phyloP scores from a whole-genome alignment of 2,888 invertebrate species.

The Malthinus flaveolus region DNA sequence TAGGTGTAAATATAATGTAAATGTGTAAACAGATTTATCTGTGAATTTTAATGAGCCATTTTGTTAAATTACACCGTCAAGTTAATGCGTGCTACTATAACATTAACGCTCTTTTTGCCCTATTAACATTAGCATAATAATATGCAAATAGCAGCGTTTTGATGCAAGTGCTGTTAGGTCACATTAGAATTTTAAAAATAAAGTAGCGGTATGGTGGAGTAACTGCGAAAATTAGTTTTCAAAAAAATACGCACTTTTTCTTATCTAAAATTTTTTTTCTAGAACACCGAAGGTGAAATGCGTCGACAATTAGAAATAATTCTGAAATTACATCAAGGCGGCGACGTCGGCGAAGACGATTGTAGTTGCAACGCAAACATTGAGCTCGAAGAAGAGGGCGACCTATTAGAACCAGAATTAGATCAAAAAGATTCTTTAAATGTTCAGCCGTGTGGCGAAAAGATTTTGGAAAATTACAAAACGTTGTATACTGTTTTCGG shows the following conservation, averaged over 20 bases:
- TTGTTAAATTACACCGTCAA: background rate
- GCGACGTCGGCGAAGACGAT: slow-evolving; percentile 3
- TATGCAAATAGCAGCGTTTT: too few relatives aligned
- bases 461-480: slow-evolving; percentile 17
- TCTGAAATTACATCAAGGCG: slow-evolving; percentile 29
- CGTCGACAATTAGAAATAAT: slow-evolving; percentile 34
- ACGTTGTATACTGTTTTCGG: slow-evolving; percentile 6
- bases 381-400: slow-evolving; percentile 35
- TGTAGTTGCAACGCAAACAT: slow-evolving; percentile 30
- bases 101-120: too few relatives aligned
- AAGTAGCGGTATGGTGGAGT: too few relatives aligned
- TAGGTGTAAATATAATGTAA: too few relatives aligned
- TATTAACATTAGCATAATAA: too few relatives aligned
- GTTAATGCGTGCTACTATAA: background rate
- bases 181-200: too few relatives aligned
- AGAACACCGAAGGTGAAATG: slow-evolving; percentile 29
- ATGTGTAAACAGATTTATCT: too few relatives aligned
- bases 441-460: slow-evolving; percentile 16
- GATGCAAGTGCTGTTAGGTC: too few relatives aligned
- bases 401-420: slow-evolving; percentile 36
- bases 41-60: background rate
- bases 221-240: too few relatives aligned
- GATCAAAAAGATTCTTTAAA: slow-evolving; percentile 24
- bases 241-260: background rate
- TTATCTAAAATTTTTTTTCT: background rate